Base-by-base conservation (phyloP, 2,888 invertebrate genomes). In the Lasioglossum pauxillum region DNA sequence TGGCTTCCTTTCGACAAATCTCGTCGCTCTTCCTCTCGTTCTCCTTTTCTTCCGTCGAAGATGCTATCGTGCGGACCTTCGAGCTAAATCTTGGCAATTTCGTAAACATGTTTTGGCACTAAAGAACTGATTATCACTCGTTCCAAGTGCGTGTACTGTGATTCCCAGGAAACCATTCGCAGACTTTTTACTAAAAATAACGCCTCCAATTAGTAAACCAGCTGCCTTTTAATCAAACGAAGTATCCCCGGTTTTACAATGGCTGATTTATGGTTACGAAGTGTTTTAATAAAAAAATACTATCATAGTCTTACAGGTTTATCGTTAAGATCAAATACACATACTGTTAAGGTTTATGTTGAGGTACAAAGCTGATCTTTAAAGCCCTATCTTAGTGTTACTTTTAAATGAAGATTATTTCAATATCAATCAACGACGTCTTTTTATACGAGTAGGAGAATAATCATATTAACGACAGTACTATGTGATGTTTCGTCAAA, bases 1-100 rank as follows among this genome's bases (percentile, higher is more conserved):
- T 91, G 85, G 85, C 89, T 91, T 91, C 86, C 90, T 91, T 81
- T 88, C 84, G 80, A 35, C 82, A 80, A 75, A 79, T 79, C 79
- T 75, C 75, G 77, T 46, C 35, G 49, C 67, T 64, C 73, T 85
- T 31, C 78, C 69, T 46, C 46, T 38, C 49, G n/a, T 46, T 82
- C 67, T 72, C 78, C 53, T 64, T 75, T 74, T 14, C 53, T 76
- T 14, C 27, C 27, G 71, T 71, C 44, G 31, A 46, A 41, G 81
- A 79, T 44, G 78, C 76, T 83, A 31, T 81, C 80, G 83, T 0
- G 12, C 60, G 31, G 14, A 64, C 7, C 31, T 27, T 31, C 27
- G 16, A 27, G 16, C 27, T 64, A 27, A 64, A 64, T 27, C 60
- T 14, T 16, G 27, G 60, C 60, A 27, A 16, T 64, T 64, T 31